phyloP scores from a whole-genome alignment of 1,140 invertebrate species.

The Heliothis virescens region DNA sequence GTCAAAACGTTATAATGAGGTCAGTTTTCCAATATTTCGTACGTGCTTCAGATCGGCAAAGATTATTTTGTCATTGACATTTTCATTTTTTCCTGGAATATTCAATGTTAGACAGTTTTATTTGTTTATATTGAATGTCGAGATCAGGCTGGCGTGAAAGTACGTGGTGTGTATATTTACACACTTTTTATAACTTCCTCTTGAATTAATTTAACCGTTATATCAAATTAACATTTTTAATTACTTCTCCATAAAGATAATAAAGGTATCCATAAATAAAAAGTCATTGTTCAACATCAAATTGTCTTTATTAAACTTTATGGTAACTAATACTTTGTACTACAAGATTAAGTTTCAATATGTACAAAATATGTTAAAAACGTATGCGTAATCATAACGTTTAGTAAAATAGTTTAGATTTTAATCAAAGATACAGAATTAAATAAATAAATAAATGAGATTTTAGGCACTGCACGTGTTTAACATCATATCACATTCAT shows the following conservation, averaged over 20 bases:
- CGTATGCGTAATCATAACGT: constrained; percentile 65
- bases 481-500: constrained; percentile 82
- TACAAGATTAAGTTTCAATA: constrained; percentile 83
- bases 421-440: constrained; percentile 63
- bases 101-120: too few relatives aligned
- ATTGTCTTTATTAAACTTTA: constrained; percentile 84
- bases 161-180: constrained; percentile 19
- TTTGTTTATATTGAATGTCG: constrained; percentile 36
- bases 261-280: constrained; percentile 49
- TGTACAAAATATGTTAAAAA: constrained; percentile 77
- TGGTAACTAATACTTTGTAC: constrained; percentile 81
- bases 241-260: neutral
- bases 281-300: constrained; percentile 75
- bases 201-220: constrained; percentile 8
- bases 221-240: neutral
- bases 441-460: constrained; percentile 77
- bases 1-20: constrained; percentile 31
- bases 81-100: constrained; percentile 15
- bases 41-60: constrained; percentile 19
- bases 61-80: constrained; percentile 30
- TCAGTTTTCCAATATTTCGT: constrained; percentile 23
- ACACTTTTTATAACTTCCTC: constrained; percentile 36
- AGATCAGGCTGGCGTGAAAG: constrained; percentile 17
- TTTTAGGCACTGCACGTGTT: constrained; percentile 83
- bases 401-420: constrained; percentile 73